Conservation (phyloP, 2,888 invertebrate species). For the Ennomos erosarius region DNA sequence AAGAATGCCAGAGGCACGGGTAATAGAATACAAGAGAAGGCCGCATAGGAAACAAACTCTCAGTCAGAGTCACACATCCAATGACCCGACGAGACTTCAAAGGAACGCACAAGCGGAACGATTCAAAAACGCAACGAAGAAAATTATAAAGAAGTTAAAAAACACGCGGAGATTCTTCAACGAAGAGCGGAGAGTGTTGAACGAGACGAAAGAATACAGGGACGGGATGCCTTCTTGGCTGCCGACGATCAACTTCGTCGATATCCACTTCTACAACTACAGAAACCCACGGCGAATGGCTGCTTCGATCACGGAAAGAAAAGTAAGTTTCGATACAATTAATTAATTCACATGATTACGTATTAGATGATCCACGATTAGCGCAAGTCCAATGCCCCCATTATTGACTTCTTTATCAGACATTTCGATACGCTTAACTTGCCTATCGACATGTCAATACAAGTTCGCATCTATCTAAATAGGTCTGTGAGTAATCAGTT, state of each 20-base stretch:
- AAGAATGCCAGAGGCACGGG: slow-evolving; percentile 42
- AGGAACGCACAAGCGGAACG: slow-evolving; percentile 57
- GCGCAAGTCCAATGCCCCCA: slow-evolving; percentile 41
- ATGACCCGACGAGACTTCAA: slow-evolving; percentile 56
- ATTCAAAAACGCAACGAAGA: slow-evolving; percentile 66
- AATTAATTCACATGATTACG: slow-evolving; percentile 32
- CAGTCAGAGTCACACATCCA: slow-evolving; percentile 55
- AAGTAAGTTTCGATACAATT: slow-evolving; percentile 59
- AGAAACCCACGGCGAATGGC: slow-evolving; percentile 53
- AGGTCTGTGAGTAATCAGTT: slow-evolving; percentile 39
- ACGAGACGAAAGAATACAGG: slow-evolving; percentile 66
- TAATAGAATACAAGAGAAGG: slow-evolving; percentile 49
- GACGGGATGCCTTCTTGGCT: slow-evolving; percentile 75
- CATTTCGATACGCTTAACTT: slow-evolving; percentile 27
- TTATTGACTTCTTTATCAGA: slow-evolving; percentile 41
- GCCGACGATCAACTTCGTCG: slow-evolving; percentile 75
- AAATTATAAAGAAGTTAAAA: slow-evolving; percentile 69
- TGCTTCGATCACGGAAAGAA: slow-evolving; percentile 64
- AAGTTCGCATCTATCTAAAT: slow-evolving; percentile 42
- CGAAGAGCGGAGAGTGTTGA: slow-evolving; percentile 61
- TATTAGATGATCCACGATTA: slow-evolving; percentile 41
- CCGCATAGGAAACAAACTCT: slow-evolving; percentile 51
- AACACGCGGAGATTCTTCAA: slow-evolving; percentile 69
- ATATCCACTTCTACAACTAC: slow-evolving; percentile 70
- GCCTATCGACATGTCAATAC: slow-evolving; percentile 40